Percentiles rank a stretch among this genome's conserved stretches.
phyloP scores from a whole-genome alignment of 2,888 invertebrate species.

The Volucella inanis region DNA sequence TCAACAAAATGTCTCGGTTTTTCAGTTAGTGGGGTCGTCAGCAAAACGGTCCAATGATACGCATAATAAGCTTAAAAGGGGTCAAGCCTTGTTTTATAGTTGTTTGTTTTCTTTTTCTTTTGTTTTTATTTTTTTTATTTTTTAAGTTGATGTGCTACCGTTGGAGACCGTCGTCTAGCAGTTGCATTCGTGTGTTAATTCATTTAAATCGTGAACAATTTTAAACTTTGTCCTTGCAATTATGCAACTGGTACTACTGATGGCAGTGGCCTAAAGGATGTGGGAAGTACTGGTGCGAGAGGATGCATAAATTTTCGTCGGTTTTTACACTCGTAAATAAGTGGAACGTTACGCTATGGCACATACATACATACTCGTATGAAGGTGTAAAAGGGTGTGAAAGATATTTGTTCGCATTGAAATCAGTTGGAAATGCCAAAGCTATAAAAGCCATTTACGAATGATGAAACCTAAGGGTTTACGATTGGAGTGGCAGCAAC shows the following conservation, averaged over 20 bases:
- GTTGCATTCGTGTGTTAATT: constrained; percentile 55
- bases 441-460: constrained; percentile 30
- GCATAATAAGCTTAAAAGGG: constrained; percentile 70
- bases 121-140: too few species aligned
- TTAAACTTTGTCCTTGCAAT: constrained; percentile 65
- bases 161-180: background rate
- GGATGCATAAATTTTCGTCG: constrained; percentile 53
- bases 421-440: constrained; percentile 17
- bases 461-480: background rate
- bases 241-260: background rate
- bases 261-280: background rate
- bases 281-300: constrained; percentile 13
- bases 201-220: constrained; percentile 62
- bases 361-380: too few species aligned
- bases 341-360: background rate
- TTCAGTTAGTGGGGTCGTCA: constrained; percentile 24
- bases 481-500: background rate
- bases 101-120: constrained; percentile 20
- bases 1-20: constrained; percentile 25
- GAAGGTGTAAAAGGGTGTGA: background rate
- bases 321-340: constrained; percentile 17
- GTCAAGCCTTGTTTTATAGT: constrained; percentile 41
- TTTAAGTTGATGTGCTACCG: background rate
- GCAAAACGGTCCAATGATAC: constrained; percentile 50
- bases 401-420: background rate